phyloP scores from a whole-genome alignment of 2,797 vertebrate genomes.

The Thalassophryne amazonica region DNA sequence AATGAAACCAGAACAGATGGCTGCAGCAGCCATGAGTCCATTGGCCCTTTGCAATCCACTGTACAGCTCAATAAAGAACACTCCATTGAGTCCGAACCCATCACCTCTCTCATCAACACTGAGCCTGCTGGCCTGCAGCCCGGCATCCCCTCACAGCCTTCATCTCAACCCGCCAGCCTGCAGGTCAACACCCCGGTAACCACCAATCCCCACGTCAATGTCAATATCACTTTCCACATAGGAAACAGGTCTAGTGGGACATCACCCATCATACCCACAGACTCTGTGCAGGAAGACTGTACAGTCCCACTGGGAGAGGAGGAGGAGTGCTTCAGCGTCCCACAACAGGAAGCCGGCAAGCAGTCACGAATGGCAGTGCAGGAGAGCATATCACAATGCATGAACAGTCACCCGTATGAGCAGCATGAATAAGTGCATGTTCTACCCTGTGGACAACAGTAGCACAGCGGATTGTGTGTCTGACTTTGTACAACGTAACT shows the following conservation, averaged over 20 bases:
- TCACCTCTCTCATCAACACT: conserved; percentile 31
- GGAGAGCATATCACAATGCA: conserved; percentile 42
- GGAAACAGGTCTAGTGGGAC: conserved; percentile 46
- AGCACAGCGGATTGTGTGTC: no score
- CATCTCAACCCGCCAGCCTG: conserved; percentile 54
- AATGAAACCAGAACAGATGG: conserved; percentile 12
- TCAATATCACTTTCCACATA: conserved; percentile 69
- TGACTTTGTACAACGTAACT: no score
- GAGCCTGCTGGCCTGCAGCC: conserved; percentile 16
- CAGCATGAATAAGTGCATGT: neutral
- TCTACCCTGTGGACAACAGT: no score
- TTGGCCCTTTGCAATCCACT: conserved; percentile 22
- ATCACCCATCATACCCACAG: conserved; percentile 22
- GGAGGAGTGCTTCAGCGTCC: conserved; percentile 59
- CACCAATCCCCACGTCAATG: conserved; percentile 65
- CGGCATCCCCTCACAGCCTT: conserved; percentile 18
- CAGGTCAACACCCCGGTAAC: conserved; percentile 38
- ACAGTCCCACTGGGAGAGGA: conserved; percentile 61
- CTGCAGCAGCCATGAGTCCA: conserved; percentile 34
- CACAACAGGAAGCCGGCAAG: conserved; percentile 73
- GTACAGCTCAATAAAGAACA: no score
- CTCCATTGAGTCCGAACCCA: conserved; percentile 43
- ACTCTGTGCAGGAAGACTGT: conserved; percentile 25
- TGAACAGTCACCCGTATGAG: conserved; percentile 13
- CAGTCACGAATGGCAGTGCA: conserved; percentile 55